A percentile compares a stretch with the other conserved stretches of the same genome.
phyloP scores from a whole-genome alignment of 2,113 vertebrate species.

The Rhinoptilus africanus region DNA sequence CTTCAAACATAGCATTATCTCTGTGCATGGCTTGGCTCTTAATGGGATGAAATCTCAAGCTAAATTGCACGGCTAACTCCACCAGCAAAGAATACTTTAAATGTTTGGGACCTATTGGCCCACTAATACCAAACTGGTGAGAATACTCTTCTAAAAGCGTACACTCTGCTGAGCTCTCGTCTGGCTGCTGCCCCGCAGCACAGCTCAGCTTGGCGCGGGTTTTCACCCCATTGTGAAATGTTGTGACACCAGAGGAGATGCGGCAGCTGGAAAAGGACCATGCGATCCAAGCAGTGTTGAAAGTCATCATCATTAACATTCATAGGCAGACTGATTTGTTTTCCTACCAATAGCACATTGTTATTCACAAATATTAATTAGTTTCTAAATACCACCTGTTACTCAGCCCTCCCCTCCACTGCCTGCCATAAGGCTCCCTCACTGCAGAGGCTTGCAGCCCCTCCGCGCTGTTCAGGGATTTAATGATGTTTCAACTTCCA shows the following conservation, averaged over 20 bases:
- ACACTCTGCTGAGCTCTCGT: not conserved
- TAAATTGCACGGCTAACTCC: constrained; percentile 9
- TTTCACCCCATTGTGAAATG: not conserved
- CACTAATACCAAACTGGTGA: not conserved
- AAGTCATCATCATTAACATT: constrained; percentile 45
- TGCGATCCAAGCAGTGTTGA: not conserved
- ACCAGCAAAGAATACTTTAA: not conserved
- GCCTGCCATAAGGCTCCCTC: not conserved
- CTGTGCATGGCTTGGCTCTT: constrained; percentile 26
- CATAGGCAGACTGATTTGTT: constrained; percentile 33
- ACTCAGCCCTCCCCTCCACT: not conserved
- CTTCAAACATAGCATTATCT: constrained; percentile 59
- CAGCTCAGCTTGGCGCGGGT: accelerated
- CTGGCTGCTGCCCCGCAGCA: not conserved
- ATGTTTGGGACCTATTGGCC: not conserved
- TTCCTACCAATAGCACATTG: constrained; percentile 24
- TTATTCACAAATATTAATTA: constrained; percentile 59
- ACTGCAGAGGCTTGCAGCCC: not conserved
- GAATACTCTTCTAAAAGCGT: not conserved
- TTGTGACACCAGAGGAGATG: not conserved
- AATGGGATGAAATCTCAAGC: constrained; percentile 41
- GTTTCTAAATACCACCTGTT: constrained; percentile 50
- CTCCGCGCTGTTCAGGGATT: not conserved
- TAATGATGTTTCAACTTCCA: constrained; percentile 38
- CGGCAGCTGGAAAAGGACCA: not conserved